These are phyloP conservation scores for Mactromeris polynyma DNA, from an alignment of 2,888 invertebrate species.

Conservation along the genomic window DNA sequence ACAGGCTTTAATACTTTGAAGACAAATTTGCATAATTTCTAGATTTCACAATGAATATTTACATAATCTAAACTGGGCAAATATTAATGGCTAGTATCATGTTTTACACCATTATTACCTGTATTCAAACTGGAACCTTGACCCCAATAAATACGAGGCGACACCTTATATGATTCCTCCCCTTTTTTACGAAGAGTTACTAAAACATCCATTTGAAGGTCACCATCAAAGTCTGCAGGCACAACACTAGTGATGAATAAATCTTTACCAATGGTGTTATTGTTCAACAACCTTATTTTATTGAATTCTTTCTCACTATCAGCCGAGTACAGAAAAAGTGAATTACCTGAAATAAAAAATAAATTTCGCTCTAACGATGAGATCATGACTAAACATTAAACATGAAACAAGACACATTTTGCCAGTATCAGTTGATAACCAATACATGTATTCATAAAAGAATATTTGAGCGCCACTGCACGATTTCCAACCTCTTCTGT, in stretches of 20 bases:
- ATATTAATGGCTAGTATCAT: too few species aligned
- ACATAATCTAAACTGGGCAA: too few species aligned
- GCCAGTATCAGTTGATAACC: too few species aligned
- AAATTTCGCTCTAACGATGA: neutral
- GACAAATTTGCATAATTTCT: too few species aligned
- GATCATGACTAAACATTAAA: too few species aligned
- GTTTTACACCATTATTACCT: neutral
- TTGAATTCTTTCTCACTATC: slow-evolving; percentile 71
- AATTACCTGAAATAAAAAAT: slow-evolving; percentile 68
- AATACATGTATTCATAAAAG: too few species aligned
- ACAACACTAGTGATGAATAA: slow-evolving; percentile 91
- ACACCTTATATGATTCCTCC: slow-evolving; percentile 38
- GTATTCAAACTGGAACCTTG: slow-evolving; percentile 39
- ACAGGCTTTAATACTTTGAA: too few species aligned
- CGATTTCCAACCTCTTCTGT: too few species aligned
- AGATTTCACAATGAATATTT: too few species aligned
- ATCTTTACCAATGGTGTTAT: slow-evolving; percentile 38
- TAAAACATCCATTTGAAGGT: slow-evolving; percentile 97
- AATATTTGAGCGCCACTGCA: too few species aligned
- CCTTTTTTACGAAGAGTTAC: slow-evolving; percentile 88
- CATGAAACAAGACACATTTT: too few species aligned
- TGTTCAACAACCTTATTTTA: slow-evolving; percentile 59
- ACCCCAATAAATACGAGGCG: slow-evolving; percentile 79
- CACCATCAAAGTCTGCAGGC: slow-evolving; percentile 98
- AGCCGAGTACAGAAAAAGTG: slow-evolving; percentile 74